A percentile compares a stretch with the other conserved stretches of the same genome.
Conservation (phyloP, 2,113 vertebrate species). For the Antennarius striatus region DNA sequence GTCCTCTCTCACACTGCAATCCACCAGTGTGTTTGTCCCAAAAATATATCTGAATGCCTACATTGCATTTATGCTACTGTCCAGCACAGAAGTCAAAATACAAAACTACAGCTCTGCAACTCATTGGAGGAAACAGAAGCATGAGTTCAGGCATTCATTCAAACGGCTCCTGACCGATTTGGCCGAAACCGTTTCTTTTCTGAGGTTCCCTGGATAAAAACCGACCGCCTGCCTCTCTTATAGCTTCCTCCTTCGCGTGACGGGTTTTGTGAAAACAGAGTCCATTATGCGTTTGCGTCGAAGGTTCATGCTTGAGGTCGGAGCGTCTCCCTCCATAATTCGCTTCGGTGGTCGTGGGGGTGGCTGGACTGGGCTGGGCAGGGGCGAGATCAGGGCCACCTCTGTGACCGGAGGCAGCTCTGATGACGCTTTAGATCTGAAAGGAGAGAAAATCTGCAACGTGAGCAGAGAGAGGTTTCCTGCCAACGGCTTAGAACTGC, state of each 20-base stretch:
- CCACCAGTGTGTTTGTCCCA: slow-evolving; percentile 36
- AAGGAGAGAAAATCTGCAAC: background rate
- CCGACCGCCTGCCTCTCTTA: slow-evolving; percentile 51
- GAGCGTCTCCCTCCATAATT: slow-evolving; percentile 51
- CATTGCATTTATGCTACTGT: slow-evolving; percentile 19
- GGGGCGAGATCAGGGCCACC: slow-evolving; percentile 87
- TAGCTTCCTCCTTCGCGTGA: slow-evolving; percentile 89
- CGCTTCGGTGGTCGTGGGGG: slow-evolving; percentile 64
- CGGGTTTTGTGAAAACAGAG: slow-evolving; percentile 87
- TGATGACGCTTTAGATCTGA: slow-evolving; percentile 74
- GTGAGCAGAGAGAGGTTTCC: background rate
- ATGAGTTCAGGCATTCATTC: slow-evolving; percentile 16
- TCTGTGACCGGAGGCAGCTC: slow-evolving; percentile 81
- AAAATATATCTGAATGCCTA: slow-evolving; percentile 48
- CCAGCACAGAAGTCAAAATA: slow-evolving; percentile 27
- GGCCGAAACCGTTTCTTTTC: background rate
- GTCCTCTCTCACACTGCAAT: slow-evolving; percentile 38
- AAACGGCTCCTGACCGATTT: background rate
- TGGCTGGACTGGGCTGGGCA: slow-evolving; percentile 79
- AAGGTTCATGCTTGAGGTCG: slow-evolving; percentile 69
- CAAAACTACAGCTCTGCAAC: slow-evolving; percentile 32
- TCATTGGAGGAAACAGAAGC: slow-evolving; percentile 31
- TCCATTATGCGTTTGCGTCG: slow-evolving; percentile 82
- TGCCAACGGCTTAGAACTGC: background rate
- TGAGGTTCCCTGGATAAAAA: slow-evolving; percentile 45